Conservation (phyloP, 2,888 invertebrate genomes). For the Cordylochernes scorpioides region DNA sequence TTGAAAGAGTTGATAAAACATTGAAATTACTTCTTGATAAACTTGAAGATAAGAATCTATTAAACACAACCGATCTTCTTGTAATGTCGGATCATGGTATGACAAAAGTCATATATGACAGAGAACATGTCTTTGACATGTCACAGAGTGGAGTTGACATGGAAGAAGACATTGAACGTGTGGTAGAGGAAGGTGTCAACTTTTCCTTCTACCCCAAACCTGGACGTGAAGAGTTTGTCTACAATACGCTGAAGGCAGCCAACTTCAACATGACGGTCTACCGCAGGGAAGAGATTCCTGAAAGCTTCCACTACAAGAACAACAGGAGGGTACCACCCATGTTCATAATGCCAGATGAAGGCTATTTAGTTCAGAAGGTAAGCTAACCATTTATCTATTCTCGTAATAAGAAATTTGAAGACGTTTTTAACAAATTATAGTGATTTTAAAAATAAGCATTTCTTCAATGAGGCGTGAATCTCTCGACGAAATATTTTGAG, state of each 20-base stretch:
- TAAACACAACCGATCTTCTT: slow-evolving; percentile 15
- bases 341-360: slow-evolving; percentile 32
- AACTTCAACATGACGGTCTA: slow-evolving; percentile 25
- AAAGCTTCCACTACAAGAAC: slow-evolving; percentile 33
- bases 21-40: slow-evolving; percentile 1
- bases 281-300: slow-evolving; percentile 31
- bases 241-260: slow-evolving; percentile 1
- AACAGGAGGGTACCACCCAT: slow-evolving; percentile 33
- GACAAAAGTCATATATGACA: slow-evolving; percentile 11
- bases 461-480: no score
- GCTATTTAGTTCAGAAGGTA: slow-evolving; percentile 24
- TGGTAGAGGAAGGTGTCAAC: slow-evolving; percentile 1
- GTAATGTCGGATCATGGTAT: slow-evolving; percentile 20
- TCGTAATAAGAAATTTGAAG: no score
- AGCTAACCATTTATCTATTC: slow-evolving; percentile 2
- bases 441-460: no score
- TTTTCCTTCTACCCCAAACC: slow-evolving; percentile 2
- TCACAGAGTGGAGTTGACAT: slow-evolving; percentile 3
- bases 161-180: slow-evolving; percentile 1
- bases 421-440: no score
- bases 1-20: slow-evolving; percentile 1
- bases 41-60: not conserved
- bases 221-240: slow-evolving; percentile 2
- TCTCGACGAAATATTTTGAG: no score
- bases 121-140: slow-evolving; percentile 2